A percentile compares a stretch with the other conserved stretches of the same genome.
Evolutionary conservation across 1,140 invertebrate genomes (phyloP).

Genomic region (Drosophila fuyamai): DNA sequence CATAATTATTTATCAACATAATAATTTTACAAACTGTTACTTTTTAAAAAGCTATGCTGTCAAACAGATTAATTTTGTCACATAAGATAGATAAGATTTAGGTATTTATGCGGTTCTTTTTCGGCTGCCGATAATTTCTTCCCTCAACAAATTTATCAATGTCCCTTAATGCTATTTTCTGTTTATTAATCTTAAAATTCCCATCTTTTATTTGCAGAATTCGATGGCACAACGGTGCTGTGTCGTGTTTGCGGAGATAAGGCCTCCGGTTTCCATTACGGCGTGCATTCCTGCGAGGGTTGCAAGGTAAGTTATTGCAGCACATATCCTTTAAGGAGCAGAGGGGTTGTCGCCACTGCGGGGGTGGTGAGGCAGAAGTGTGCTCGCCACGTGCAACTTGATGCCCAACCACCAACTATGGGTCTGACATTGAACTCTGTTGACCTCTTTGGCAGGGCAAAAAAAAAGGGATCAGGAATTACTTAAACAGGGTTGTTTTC

Average conservation of each 20-base stretch:
- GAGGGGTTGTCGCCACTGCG: constrained; percentile 16
- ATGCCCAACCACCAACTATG: constrained; percentile 50
- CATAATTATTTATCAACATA: not conserved
- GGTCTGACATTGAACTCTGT: constrained; percentile 76
- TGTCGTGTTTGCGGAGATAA: constrained; percentile 99
- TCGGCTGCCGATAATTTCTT: not conserved
- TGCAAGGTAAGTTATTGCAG: constrained; percentile 95
- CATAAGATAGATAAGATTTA: no score
- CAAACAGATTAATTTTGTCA: no score
- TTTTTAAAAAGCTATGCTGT: no score
- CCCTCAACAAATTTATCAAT: not conserved
- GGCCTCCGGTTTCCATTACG: constrained; percentile 99
- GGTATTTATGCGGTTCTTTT: not conserved
- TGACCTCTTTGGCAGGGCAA: constrained; percentile 57
- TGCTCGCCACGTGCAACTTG: constrained; percentile 49
- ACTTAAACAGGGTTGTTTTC: constrained; percentile 33
- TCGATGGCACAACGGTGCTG: constrained; percentile 98
- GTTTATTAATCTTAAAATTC: constrained; percentile 25
- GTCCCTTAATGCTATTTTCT: not conserved
- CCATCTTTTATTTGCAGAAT: constrained; percentile 91
- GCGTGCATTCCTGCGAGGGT: constrained; percentile 99
- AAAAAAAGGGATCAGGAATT: constrained; percentile 20
- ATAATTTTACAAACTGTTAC: no score
- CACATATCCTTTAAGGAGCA: not conserved
- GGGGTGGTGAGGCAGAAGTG: constrained; percentile 27